Conservation (phyloP, 1,140 invertebrate genomes). For the Probaryconus sp. region DNA sequence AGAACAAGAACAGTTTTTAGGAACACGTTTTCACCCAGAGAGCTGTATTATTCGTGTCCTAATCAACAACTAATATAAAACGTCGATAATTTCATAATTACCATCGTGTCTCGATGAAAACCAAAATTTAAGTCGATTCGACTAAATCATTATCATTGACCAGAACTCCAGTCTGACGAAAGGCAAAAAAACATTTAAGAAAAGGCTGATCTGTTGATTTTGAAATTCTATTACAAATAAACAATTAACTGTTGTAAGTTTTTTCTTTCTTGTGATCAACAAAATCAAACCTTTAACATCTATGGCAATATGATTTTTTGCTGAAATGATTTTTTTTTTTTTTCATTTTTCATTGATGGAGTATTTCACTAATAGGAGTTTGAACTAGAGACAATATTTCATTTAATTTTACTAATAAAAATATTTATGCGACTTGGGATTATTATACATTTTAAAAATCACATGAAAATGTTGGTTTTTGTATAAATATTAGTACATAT, state of each 20-base stretch:
- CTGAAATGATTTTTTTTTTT: no score
- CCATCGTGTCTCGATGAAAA: conserved; percentile 27
- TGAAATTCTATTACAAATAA: conserved; percentile 17
- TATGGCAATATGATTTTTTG: no score
- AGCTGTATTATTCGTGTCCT: conserved; percentile 1
- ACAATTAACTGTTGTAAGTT: conserved; percentile 31
- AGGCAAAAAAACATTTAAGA: no score
- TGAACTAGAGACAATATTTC: no score
- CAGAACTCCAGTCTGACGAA: conserved; percentile 19
- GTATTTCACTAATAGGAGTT: no score
- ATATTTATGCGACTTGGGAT: no score
- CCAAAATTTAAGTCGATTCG: conserved; percentile 40
- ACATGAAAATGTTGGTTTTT: no score
- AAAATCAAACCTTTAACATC: no score
- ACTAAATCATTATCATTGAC: conserved; percentile 36
- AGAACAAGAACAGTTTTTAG: conserved; percentile 8
- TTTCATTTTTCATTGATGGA: no score
- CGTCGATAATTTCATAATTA: conserved; percentile 12
- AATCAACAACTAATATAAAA: conserved; percentile 22
- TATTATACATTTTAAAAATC: no score
- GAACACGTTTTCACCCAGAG: conserved; percentile 26
- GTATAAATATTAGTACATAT: conserved; percentile 3
- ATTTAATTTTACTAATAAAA: no score
- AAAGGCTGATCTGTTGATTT: conserved; percentile 27
- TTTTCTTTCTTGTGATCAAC: no score